Evolutionary conservation across 2,113 vertebrate species (phyloP).

Genomic region (Anoplopoma fimbria): DNA sequence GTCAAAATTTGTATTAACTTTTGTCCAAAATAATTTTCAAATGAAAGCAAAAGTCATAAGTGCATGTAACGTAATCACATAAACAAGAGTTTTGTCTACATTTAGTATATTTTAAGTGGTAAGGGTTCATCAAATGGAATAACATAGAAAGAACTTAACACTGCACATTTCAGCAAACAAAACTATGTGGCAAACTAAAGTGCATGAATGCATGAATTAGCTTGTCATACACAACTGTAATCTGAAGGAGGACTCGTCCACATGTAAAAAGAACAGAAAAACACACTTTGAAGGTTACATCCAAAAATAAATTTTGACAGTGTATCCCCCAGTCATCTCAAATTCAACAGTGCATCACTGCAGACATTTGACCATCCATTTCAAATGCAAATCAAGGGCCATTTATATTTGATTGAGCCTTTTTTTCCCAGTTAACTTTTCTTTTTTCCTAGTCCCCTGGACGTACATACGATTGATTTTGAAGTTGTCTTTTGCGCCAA

Average conservation of each 20-base stretch:
- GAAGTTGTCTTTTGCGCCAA: not conserved
- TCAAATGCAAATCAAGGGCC: conserved; percentile 37
- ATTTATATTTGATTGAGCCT: not conserved
- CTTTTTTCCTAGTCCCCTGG: conserved; percentile 7
- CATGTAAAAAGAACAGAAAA: conserved; percentile 29
- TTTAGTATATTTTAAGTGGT: not conserved
- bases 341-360: conserved; percentile 55
- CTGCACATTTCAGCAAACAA: conserved; percentile 32
- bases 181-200: conserved; percentile 11
- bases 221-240: conserved; percentile 10
- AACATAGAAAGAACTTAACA: conserved; percentile 20
- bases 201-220: conserved; percentile 3
- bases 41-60: not conserved
- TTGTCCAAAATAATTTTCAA: not conserved
- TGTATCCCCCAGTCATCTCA: conserved; percentile 16
- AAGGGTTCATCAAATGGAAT: not conserved
- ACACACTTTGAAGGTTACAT: not conserved
- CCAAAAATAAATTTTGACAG: conserved; percentile 22
- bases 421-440: not conserved
- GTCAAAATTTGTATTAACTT: not conserved
- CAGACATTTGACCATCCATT: conserved; percentile 42
- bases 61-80: conserved; percentile 2
- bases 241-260: not conserved
- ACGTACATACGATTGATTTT: not conserved
- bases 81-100: conserved; percentile 15